A percentile compares a stretch with the other conserved stretches of the same genome.
phyloP scores from a whole-genome alignment of 2,113 vertebrate species.

The Trematocara variabile region DNA sequence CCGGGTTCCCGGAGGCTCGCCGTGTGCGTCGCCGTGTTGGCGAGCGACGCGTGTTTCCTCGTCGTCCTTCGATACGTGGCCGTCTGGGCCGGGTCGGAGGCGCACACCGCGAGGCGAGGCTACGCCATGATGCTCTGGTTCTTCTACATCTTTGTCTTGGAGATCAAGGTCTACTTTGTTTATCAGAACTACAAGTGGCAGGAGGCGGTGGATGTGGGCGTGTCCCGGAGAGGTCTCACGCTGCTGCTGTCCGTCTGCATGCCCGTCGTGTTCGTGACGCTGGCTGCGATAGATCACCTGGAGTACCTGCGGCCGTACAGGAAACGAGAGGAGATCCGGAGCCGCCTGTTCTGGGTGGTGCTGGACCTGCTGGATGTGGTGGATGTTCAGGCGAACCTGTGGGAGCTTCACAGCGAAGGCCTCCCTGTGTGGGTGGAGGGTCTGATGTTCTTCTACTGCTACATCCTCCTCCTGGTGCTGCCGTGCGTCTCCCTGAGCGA shows the following conservation, averaged over 20 bases:
- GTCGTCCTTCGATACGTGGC: neutral
- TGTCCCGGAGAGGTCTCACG: neutral
- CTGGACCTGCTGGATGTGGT: constrained; percentile 64
- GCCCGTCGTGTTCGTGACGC: neutral
- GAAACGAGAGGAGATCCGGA: constrained; percentile 66
- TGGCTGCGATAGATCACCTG: constrained; percentile 55
- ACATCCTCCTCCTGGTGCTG: constrained; percentile 65
- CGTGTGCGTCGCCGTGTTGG: neutral
- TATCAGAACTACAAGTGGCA: constrained; percentile 69
- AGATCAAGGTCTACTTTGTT: constrained; percentile 72
- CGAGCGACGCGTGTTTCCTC: neutral
- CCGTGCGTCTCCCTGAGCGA: constrained; percentile 67
- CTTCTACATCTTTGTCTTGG: constrained; percentile 69
- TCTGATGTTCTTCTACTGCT: constrained; percentile 71
- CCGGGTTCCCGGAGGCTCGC: neutral
- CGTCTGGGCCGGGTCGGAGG: constrained; percentile 60
- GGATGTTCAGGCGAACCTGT: constrained; percentile 68
- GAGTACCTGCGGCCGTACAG: constrained; percentile 58
- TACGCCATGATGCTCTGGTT: constrained; percentile 74
- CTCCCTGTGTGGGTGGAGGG: constrained; percentile 67
- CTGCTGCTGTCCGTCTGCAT: neutral
- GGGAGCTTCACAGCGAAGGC: constrained; percentile 64
- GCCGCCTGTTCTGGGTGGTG: constrained; percentile 55
- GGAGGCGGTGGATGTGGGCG: neutral
- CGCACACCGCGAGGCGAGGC: constrained; percentile 58